Conservation (phyloP, 2,797 vertebrate genomes). For the Schizopygopsis malacanthus region DNA sequence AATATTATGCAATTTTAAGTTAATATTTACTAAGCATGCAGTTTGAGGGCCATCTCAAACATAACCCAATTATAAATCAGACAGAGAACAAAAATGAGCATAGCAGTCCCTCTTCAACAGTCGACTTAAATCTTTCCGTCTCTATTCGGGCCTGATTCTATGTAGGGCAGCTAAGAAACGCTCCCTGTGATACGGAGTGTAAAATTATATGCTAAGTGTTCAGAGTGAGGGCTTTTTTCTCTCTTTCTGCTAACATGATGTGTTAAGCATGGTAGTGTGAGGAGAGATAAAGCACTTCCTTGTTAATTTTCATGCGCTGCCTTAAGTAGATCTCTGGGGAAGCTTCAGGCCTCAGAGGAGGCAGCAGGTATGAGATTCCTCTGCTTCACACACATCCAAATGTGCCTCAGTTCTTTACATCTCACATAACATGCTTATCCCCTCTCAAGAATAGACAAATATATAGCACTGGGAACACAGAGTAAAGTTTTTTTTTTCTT, state of each 20-base stretch:
- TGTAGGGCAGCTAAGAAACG: conserved; percentile 53
- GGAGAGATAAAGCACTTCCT: conserved; percentile 53
- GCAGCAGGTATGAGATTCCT: conserved; percentile 49
- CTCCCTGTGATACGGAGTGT: conserved; percentile 34
- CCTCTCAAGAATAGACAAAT: conserved; percentile 39
- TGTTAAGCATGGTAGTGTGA: conserved; percentile 56
- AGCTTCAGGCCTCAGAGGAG: conserved; percentile 46
- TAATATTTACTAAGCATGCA: background rate
- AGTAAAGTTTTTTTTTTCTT: background rate
- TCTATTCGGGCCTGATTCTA: conserved; percentile 2
- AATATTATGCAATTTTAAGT: background rate
- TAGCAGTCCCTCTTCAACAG: background rate
- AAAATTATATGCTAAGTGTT: conserved; percentile 53
- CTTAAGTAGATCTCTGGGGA: conserved; percentile 61
- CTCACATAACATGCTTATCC: conserved; percentile 45
- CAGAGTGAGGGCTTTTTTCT: conserved; percentile 43
- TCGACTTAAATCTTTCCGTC: conserved; percentile 13
- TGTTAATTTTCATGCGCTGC: conserved; percentile 54
- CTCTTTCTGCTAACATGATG: conserved; percentile 50
- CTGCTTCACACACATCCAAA: conserved; percentile 41
- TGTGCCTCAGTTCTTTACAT: conserved; percentile 48
- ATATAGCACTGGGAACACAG: conserved; percentile 15
- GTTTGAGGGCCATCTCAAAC: background rate
- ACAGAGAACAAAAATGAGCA: background rate
- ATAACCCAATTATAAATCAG: conserved; percentile 2